These are phyloP conservation scores for Drosophila varians DNA, from an alignment of 1,140 invertebrate species.

Conservation along the genomic window DNA sequence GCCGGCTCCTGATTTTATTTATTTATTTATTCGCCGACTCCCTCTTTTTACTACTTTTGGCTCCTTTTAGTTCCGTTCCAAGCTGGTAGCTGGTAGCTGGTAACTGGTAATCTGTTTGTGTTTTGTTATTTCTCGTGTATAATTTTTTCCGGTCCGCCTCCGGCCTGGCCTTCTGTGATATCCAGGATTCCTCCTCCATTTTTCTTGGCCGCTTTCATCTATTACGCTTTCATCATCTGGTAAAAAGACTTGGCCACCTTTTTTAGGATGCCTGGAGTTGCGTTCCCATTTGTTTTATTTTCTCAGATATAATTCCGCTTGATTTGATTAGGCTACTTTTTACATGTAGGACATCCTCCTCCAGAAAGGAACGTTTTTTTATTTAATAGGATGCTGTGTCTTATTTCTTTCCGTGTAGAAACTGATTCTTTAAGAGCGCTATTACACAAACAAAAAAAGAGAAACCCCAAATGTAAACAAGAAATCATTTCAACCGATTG, in stretches of 20 bases:
- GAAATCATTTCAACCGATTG: constrained; percentile 60
- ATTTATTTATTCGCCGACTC: constrained; percentile 64
- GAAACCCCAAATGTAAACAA: constrained; percentile 26
- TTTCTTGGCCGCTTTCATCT: constrained; percentile 27
- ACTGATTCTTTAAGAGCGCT: constrained; percentile 4
- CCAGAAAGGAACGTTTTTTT: neutral
- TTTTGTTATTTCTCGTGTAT: constrained; percentile 51
- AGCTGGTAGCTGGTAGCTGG: constrained; percentile 42
- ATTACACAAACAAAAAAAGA: neutral
- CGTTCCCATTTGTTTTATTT: constrained; percentile 1
- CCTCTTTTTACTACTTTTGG: constrained; percentile 40
- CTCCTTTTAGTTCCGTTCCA: constrained; percentile 37
- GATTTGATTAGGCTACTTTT: constrained; percentile 5
- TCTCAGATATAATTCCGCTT: neutral
- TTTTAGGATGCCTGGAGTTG: neutral
- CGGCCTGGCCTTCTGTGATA: too few relatives aligned
- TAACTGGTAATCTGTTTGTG: constrained; percentile 57
- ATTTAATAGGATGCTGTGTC: too few relatives aligned
- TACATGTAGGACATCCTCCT: too few relatives aligned
- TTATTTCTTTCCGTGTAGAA: neutral
- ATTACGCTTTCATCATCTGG: constrained; percentile 45
- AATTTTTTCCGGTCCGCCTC: constrained; percentile 66
- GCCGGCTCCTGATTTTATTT: constrained; percentile 69
- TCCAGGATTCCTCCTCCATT: constrained; percentile 5
- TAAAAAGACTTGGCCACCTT: constrained; percentile 27